Conservation (phyloP, 2,113 vertebrate species). For the Oxygymnocypris stewartii region DNA sequence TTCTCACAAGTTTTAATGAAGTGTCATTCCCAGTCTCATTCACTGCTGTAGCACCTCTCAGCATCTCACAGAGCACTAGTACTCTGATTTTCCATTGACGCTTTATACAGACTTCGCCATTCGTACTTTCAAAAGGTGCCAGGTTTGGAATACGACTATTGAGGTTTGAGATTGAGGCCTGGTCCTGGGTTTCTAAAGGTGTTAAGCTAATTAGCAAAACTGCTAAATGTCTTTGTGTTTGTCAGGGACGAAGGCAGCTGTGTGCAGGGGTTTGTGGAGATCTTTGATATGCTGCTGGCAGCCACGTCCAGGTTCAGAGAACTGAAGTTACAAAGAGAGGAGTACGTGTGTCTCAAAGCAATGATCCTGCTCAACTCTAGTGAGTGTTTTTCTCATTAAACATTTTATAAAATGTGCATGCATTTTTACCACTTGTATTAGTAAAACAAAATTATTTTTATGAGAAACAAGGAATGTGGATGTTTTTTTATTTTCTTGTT, state of each 20-base stretch:
- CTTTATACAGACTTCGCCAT: not conserved
- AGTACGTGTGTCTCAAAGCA: constrained; percentile 97
- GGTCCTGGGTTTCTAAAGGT: not conserved
- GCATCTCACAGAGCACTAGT: not conserved
- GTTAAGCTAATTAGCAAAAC: not conserved
- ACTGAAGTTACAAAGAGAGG: constrained; percentile 92
- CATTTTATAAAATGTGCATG: not conserved
- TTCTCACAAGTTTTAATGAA: constrained; percentile 4
- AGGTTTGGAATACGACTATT: not conserved
- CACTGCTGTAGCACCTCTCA: not conserved
- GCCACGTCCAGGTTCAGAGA: constrained; percentile 92
- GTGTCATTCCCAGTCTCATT: not conserved
- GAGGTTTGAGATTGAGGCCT: not conserved
- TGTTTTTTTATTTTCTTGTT: no score
- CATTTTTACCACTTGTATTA: not conserved
- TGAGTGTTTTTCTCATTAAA: constrained; percentile 73
- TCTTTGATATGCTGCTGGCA: constrained; percentile 96
- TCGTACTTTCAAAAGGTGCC: not conserved
- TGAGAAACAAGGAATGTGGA: no score
- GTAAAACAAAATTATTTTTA: not conserved
- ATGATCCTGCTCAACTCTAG: constrained; percentile 99
- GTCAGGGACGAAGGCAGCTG: constrained; percentile 93
- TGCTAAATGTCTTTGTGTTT: not conserved
- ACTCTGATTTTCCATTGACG: not conserved
- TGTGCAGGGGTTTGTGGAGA: constrained; percentile 94